These are phyloP conservation scores for Heteromormyrus szaboi DNA, from an alignment of 2,797 vertebrate genomes.

Conservation along the genomic window DNA sequence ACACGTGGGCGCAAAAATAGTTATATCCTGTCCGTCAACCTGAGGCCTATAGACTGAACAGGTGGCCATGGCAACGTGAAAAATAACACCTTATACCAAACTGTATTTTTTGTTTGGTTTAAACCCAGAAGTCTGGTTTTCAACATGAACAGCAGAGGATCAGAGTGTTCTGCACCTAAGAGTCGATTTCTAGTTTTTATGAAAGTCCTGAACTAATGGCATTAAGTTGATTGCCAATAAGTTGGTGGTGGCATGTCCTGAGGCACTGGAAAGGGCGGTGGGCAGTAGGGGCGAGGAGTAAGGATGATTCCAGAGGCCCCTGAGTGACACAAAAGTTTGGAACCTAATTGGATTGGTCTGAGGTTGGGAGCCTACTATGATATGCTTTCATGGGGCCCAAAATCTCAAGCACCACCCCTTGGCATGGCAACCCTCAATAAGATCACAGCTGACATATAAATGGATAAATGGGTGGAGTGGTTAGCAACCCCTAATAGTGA, in stretches of 20 bases:
- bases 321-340: not conserved
- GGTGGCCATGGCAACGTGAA: not conserved
- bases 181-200: not conserved
- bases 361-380: not conserved
- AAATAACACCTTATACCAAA: not conserved
- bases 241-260: not conserved
- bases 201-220: not conserved
- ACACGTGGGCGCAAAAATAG: not conserved
- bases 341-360: not conserved
- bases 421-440: not conserved
- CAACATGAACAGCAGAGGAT: not conserved
- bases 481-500: not conserved
- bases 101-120: not conserved
- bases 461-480: not conserved
- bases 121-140: not conserved
- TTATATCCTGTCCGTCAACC: not conserved
- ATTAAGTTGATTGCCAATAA: not conserved
- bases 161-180: not conserved
- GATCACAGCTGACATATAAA: not conserved
- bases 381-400: not conserved
- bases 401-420: not conserved
- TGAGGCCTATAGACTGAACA: not conserved
- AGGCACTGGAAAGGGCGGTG: not conserved
- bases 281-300: not conserved
- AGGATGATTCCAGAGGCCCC: not conserved